Percentiles rank a stretch among this genome's conserved stretches.
phyloP scores from a whole-genome alignment of 2,888 invertebrate species.

The Pardosa pseudoannulata region DNA sequence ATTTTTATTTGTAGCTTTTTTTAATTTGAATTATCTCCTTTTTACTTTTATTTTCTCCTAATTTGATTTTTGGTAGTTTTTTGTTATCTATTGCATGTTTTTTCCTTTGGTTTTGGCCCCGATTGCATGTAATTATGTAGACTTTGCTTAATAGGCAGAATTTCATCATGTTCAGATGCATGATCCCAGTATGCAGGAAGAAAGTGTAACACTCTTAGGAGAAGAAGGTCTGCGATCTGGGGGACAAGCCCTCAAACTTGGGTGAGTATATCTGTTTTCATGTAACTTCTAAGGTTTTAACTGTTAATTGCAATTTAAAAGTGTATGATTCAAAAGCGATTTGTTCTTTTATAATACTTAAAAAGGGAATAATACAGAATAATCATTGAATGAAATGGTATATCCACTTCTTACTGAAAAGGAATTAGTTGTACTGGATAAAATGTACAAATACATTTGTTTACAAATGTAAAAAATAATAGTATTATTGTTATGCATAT shows the following conservation, averaged over 20 bases:
- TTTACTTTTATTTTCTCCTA: conserved; percentile 31
- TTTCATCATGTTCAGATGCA: conserved; percentile 87
- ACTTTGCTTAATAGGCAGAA: conserved; percentile 75
- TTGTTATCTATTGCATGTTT: conserved; percentile 13
- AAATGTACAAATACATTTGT: no score
- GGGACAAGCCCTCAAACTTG: conserved; percentile 97
- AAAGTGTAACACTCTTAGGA: conserved; percentile 96
- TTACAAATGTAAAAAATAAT: no score
- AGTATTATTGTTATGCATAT: no score
- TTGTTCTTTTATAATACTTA: no score
- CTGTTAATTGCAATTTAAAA: no score
- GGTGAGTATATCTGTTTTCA: conserved; percentile 83
- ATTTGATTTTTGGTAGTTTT: conserved; percentile 15
- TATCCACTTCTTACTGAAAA: no score
- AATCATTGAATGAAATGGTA: no score
- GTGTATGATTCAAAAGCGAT: no score
- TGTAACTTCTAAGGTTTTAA: no score
- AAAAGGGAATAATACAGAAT: no score
- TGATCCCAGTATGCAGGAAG: conserved; percentile 92
- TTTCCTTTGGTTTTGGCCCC: conserved; percentile 60
- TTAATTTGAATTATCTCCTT: conserved; percentile 36
- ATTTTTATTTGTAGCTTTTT: conserved; percentile 6
- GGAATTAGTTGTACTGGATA: no score
- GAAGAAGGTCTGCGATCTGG: conserved; percentile 96
- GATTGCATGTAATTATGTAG: conserved; percentile 73